phyloP scores from a whole-genome alignment of 2,888 invertebrate genomes.

The Bellardia bayeri region DNA sequence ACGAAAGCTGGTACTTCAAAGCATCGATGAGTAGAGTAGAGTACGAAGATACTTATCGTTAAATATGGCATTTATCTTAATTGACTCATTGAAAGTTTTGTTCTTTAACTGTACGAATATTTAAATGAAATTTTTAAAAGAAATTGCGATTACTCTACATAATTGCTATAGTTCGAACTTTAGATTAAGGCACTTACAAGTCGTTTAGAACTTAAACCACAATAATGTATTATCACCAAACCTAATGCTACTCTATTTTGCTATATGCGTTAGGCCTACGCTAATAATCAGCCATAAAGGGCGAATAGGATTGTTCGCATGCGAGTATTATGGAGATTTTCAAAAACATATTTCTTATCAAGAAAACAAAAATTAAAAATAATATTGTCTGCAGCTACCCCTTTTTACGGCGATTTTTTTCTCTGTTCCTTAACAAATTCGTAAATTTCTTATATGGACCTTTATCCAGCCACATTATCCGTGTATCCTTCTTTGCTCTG shows the following conservation, averaged over 20 bases:
- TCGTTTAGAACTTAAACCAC: not conserved
- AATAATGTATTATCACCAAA: not conserved
- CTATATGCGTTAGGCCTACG: constrained; percentile 19
- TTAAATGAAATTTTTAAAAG: too few relatives aligned
- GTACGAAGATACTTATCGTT: too few relatives aligned
- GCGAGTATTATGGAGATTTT: constrained; percentile 19
- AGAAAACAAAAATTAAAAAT: constrained; percentile 39
- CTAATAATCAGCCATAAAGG: constrained; percentile 44
- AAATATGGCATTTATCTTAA: too few relatives aligned
- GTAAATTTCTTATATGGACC: constrained; percentile 33
- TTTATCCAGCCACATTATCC: constrained; percentile 45
- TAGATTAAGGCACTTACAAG: not conserved
- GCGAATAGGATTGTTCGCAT: not conserved
- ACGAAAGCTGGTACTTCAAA: too few relatives aligned
- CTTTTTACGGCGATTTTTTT: not conserved
- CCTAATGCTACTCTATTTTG: not conserved
- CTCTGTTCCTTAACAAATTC: constrained; percentile 13
- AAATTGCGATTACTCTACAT: too few relatives aligned
- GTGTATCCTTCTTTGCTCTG: constrained; percentile 58
- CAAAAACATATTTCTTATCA: constrained; percentile 25
- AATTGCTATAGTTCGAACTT: not conserved
- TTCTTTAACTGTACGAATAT: too few relatives aligned
- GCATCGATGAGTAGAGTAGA: too few relatives aligned
- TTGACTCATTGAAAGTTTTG: too few relatives aligned
- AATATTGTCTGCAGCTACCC: constrained; percentile 22